phyloP scores from a whole-genome alignment of 1,140 invertebrate genomes.

The Drosophila sproati region DNA sequence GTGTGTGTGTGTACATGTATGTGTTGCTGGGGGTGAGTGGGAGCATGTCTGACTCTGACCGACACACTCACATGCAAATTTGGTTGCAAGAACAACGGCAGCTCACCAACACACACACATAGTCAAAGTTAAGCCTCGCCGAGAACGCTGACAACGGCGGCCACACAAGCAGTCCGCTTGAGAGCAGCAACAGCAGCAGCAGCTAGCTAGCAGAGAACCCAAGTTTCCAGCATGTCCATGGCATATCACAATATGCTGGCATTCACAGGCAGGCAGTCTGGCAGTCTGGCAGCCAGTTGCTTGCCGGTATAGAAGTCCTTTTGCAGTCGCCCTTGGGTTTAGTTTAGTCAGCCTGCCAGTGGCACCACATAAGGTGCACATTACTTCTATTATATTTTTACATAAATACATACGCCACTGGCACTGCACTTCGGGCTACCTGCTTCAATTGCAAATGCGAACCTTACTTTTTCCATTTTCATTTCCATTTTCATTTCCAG shows the following conservation, averaged over 20 bases:
- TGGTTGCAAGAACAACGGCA: slow-evolving; percentile 59
- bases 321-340: slow-evolving; percentile 62
- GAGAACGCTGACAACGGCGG: slow-evolving; percentile 28
- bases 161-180: slow-evolving; percentile 27
- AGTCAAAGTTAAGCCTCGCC: slow-evolving; percentile 69
- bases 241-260: slow-evolving; percentile 60
- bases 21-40: not conserved
- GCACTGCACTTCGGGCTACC: slow-evolving; percentile 1
- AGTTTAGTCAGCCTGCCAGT: slow-evolving; percentile 52
- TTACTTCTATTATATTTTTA: slow-evolving; percentile 64
- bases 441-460: not conserved
- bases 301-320: slow-evolving; percentile 29
- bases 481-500: slow-evolving; percentile 14
- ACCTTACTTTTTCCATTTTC: slow-evolving; percentile 37
- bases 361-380: slow-evolving; percentile 68
- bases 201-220: not conserved
- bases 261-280: slow-evolving; percentile 10
- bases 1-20: not conserved
- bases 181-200: not conserved
- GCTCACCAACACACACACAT: slow-evolving; percentile 47
- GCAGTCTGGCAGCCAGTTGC: slow-evolving; percentile 23
- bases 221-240: slow-evolving; percentile 38
- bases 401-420: slow-evolving; percentile 9
- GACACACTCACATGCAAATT: slow-evolving; percentile 70
- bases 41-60: slow-evolving; percentile 56